Base-by-base conservation (phyloP, 2,797 vertebrate species). In the Channallabes apus region DNA sequence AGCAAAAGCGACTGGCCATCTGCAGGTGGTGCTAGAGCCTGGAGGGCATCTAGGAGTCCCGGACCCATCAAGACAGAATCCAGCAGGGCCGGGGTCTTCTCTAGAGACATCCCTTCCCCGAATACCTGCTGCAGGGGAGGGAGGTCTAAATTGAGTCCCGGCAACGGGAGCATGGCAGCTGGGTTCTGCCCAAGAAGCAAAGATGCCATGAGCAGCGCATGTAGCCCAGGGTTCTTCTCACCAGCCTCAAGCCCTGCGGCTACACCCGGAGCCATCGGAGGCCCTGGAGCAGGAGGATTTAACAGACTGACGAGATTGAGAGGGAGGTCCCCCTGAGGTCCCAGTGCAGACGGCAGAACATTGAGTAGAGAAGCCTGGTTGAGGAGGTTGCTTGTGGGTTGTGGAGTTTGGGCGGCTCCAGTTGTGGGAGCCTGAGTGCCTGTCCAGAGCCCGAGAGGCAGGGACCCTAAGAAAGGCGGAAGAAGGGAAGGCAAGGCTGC, bases 151-250 rank as follows among this genome's bases (percentile, higher is more conserved):
- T 93, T 96, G 90, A 95, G 93, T 0, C 94, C 92, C 35, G 95
- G 93, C 3, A 96, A 87, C 81, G 95, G 94, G 88, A 96, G 91
- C 91, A 96, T 89, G 81, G 93, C 87, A 0, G 89, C 82, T 6
- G 91, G 88, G 58, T 95, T 94, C 71, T 95, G 95, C 32, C 94
- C 94, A 58, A 95, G 94, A 89, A 96, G 91, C 91, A 97, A 91
- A 69, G 96, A 96, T 5, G 97, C 96, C 94, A 96, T 96, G 65
- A 97, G 93, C 71, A 97, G 92, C 17, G 96, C 94, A 87, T 96
- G 96, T 15, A 94, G 87, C 92, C 91, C 88, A 91, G 92, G 75
- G 89, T 93, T 91, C 84, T 93, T 94, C 85, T 95, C 90, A 82
- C 91, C 87, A 87, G 84, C 46, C 51, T 86, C 84, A 24, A 84